A percentile compares a stretch with the other conserved stretches of the same genome.
These are phyloP conservation scores for Tenthredo notha DNA, from an alignment of 2,888 invertebrate genomes.

Conservation along the genomic window DNA sequence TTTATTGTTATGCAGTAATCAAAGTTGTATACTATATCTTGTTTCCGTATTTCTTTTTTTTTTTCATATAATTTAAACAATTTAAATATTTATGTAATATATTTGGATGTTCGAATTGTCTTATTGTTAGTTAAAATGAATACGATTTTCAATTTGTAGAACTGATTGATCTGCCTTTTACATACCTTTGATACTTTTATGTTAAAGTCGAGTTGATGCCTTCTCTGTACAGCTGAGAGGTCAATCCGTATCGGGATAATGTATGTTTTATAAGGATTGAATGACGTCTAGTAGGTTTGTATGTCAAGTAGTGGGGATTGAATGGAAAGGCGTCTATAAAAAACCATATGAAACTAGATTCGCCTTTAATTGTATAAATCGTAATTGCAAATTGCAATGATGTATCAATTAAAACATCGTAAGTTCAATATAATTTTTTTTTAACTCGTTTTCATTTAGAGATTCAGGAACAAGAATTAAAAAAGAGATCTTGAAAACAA, in stretches of 20 bases:
- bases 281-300: slow-evolving; percentile 12
- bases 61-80: background rate
- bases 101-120: background rate
- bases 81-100: background rate
- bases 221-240: background rate
- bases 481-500: background rate
- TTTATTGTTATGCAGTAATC: background rate
- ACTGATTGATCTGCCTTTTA: background rate
- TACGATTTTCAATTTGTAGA: background rate
- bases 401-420: background rate
- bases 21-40: background rate
- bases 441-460: background rate
- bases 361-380: background rate
- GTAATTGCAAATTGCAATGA: background rate
- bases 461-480: background rate
- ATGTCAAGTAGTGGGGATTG: slow-evolving; percentile 17
- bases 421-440: background rate
- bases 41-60: background rate
- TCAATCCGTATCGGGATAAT: background rate
- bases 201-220: background rate
- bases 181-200: slow-evolving; percentile 22
- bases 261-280: slow-evolving; percentile 23
- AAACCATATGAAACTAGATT: background rate
- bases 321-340: background rate
- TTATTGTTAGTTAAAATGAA: background rate